Base-by-base conservation (phyloP, 1,140 invertebrate species). In the Nebria ingens region DNA sequence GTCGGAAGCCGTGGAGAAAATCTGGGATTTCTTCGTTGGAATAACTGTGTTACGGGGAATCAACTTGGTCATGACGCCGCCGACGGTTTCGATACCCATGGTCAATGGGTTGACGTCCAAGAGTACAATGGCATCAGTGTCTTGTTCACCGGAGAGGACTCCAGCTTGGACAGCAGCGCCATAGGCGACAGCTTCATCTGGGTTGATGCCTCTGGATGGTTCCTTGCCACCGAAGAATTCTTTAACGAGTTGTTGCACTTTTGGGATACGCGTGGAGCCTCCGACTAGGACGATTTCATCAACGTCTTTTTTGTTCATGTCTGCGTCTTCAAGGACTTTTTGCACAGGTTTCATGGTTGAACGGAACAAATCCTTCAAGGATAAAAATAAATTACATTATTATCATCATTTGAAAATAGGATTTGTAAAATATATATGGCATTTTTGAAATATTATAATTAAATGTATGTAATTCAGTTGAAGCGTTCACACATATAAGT, bases 21-120 rank as follows among this genome's bases (percentile, higher is more conserved):
- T 95, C 70, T 99, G 96, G 2, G 93, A 96, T 70, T 99, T 98
- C 77, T 99, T 99, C n/a, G 96, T 98, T 15, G 97, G 97, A 64
- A 99, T 98, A 38, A 98, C 95, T 45, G 95, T 98, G 78, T 99
- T 99, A 66, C 97, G 79, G 54, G 92, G 87, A 70, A 99, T 99
- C 20, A 99, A 79, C 72, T 98, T 99, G 58, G 97, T 98, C 97
- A 99, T 99, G 11, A 99, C 95, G 60, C 97, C 97, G 58, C 97
- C 97, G 56, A 99, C 96, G 58, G 97, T 99, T 77, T 99, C 97
- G 69, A 99, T 99, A 75, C 97, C 97, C 83, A 99, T 84, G 56
- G 97, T 99, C 50, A 99, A 76, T 62, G 97, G 97, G 68, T 98
- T 98, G 40, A 99, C 97, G 70, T 99, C 97, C 38, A 99, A 79